Conservation (phyloP, 1,140 invertebrate species). For the Caerostris darwini region DNA sequence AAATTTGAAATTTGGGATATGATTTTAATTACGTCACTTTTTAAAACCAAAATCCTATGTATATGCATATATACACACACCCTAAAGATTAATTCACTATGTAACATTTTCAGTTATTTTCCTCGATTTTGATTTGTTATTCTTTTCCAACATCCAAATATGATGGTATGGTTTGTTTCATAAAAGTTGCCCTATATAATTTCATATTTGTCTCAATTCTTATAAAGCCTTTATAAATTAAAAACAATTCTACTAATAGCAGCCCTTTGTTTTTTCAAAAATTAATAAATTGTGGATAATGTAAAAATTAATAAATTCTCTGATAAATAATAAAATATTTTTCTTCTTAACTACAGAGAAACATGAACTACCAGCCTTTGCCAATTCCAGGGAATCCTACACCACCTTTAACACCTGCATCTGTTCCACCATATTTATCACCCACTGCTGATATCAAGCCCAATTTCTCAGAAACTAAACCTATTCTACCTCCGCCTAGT, state of each 20-base stretch:
- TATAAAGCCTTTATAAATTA: no score
- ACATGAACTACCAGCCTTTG: constrained; percentile 91
- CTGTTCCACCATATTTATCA: constrained; percentile 94
- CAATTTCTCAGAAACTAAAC: constrained; percentile 90
- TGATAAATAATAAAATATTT: neutral
- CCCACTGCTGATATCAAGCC: constrained; percentile 93
- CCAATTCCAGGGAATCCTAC: constrained; percentile 98
- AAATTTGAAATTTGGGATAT: no score
- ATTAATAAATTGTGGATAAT: neutral
- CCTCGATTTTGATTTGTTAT: no score
- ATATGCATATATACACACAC: no score
- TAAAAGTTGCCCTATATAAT: no score
- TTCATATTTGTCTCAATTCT: no score
- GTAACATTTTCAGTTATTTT: no score
- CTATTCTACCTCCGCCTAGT: constrained; percentile 81
- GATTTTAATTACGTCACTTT: no score
- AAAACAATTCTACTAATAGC: neutral
- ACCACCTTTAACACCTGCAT: constrained; percentile 92
- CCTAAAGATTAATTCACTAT: no score
- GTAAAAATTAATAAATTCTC: neutral
- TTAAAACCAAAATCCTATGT: no score
- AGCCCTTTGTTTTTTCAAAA: neutral
- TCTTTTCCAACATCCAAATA: no score
- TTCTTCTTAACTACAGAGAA: constrained; percentile 78
- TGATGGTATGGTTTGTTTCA: no score